Base-by-base conservation (phyloP, 1,140 invertebrate genomes). In the Drosophila subpulchrella region DNA sequence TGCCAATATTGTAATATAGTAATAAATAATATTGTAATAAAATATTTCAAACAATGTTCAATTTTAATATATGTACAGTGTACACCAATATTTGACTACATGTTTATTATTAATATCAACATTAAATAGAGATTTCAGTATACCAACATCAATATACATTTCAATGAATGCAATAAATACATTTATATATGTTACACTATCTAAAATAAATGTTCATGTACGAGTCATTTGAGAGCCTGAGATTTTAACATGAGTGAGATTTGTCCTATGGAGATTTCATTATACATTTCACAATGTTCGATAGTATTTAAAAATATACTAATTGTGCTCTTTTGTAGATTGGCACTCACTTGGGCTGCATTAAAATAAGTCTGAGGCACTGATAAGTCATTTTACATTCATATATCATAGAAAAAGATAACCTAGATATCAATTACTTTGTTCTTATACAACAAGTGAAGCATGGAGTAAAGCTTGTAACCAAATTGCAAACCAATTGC, bases 401-500 rank as follows among this genome's bases (percentile, higher is more conserved):
- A 48, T n/a, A 7, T 13, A 13, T 13, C 30, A 27, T 42, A 51
- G 6, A 51, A 57, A 41, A 36, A 17, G 3, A 32, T 39, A 34
- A 8, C 11, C 47, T 68, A 38, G 12, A 68, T 73, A 42, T 75
- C 17, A 76, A 5, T 51, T 13, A 20, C 17, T n/a, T 63, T 36
- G 24, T 13, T 24, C 30, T 6, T 10, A 44, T 48, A 38, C 10
- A 70, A 70, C 53, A 63, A 62, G 50, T 11, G 15, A 44, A 41
- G 12, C 27, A 36, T 58, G 32, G 36, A 65, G 56, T 86, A 86
- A 85, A 85, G 82, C 82, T 84, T 78, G 46, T 27, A 86, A 85
- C 78, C 78, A 72, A 58, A 53, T 55, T 51, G 50, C 38, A 76
- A 81, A 27, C 12, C n/a, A 56, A 58, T 68, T 61, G 66, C 60